These are phyloP conservation scores for Drosophila suzukii DNA, from an alignment of 1,140 invertebrate genomes.

Conservation along the genomic window DNA sequence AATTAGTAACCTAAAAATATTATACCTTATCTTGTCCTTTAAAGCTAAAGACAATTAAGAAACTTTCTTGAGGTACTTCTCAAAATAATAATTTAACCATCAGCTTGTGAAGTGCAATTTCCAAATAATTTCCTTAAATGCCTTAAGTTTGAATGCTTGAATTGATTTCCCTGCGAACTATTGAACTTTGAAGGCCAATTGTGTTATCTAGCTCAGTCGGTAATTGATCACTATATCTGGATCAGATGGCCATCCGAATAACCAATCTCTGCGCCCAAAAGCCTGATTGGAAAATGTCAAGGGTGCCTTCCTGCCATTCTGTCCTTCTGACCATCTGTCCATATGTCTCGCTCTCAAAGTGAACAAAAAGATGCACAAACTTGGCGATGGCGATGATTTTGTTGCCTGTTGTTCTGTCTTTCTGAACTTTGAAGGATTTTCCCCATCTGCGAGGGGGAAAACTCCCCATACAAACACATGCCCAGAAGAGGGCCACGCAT, in stretches of 20 bases:
- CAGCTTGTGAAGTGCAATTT: neutral
- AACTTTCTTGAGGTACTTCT: neutral
- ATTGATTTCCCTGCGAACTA: neutral
- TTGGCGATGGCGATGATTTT: slow-evolving; percentile 35
- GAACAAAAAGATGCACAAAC: slow-evolving; percentile 25
- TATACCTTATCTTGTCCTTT: too few species aligned
- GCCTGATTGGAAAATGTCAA: slow-evolving; percentile 38
- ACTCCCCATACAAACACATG: slow-evolving; percentile 16
- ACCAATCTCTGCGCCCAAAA: slow-evolving; percentile 13
- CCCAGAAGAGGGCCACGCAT: slow-evolving; percentile 27
- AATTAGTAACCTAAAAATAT: too few species aligned
- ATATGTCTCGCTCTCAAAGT: slow-evolving; percentile 14
- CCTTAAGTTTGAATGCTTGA: neutral
- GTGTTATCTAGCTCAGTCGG: neutral
- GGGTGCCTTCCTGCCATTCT: neutral
- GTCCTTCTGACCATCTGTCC: slow-evolving; percentile 19
- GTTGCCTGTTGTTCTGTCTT: slow-evolving; percentile 34
- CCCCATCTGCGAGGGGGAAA: slow-evolving; percentile 14
- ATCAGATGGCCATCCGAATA: slow-evolving; percentile 13
- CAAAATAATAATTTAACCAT: neutral
- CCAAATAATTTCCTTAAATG: neutral
- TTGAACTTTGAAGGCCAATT: slow-evolving; percentile 1
- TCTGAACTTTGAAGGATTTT: slow-evolving; percentile 48
- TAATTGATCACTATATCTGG: slow-evolving; percentile 10
- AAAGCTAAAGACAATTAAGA: too few species aligned